Evolutionary conservation across 2,888 invertebrate species (phyloP), one percentile per base, ranked within the genome.

Genomic region (Hirtodrosophila histrioides): DNA sequence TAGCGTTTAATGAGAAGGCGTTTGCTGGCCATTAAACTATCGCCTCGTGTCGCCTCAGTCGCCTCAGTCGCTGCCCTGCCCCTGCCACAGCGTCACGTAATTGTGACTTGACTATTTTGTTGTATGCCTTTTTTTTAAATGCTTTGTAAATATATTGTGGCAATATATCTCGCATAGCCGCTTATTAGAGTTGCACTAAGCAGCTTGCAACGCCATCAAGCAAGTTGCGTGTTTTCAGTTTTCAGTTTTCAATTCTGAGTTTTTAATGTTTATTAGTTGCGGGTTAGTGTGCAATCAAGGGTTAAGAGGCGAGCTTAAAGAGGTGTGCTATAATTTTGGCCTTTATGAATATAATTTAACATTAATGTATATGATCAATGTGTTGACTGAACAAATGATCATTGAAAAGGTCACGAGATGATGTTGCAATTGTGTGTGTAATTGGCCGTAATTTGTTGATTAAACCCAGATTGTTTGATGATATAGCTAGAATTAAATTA

Each of bases 1-100:
- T 88, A 86, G 74, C 86, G 83, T 87, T 83, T 83, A 87, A 83
- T 88, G 88, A 87, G 86, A 83, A 86, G 88, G 83, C 88, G 83
- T 83, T 83, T 70, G 83, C 65, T 79, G 88, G 86, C 69, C 88
- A 83, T 85, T 83, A 85, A 79, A 82, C 83, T 66, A 65, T 61
- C 65, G 73, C 55, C 56, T 64, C 66, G 50, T 66, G 63, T 61
- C 65, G 73, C 55, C 56, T 64, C 66, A 54, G 75, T 51, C 33
- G 51, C 60, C 45, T 43, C 10, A 31, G 11, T 29, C 40, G n/a
- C 27, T 9, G 4, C 44, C 46, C 40, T 17, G 11, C 41, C 12
- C 36, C 48, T 12, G 7, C 7, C 49, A 17, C 17, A 27, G 27
- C 33, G 46, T 45, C 73, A 41, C 27, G 66, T 81, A 81, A 74